A percentile compares a stretch with the other conserved stretches of the same genome.
Evolutionary conservation across 2,113 vertebrate genomes (phyloP).

Genomic region (Phodopus roborovskii): DNA sequence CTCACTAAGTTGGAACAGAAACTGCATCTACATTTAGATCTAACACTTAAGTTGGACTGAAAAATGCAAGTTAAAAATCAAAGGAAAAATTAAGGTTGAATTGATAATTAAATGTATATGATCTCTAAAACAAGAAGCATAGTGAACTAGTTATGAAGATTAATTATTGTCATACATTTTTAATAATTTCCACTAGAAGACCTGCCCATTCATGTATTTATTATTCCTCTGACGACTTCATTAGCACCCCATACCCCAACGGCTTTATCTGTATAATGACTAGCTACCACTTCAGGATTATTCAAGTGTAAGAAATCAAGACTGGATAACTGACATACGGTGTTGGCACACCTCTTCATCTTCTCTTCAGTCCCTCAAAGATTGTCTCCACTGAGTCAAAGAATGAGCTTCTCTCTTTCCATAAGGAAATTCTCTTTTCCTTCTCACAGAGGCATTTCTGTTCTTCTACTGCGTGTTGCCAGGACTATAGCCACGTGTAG

Average conservation of each 20-base stretch:
- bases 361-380: not conserved
- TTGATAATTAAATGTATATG: not conserved
- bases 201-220: not conserved
- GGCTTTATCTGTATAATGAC: not conserved
- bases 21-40: not conserved
- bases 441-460: not conserved
- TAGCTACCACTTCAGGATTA: not conserved
- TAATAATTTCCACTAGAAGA: not conserved
- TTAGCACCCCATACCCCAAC: not conserved
- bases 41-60: not conserved
- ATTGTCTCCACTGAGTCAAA: not conserved
- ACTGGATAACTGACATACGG: not conserved
- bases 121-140: not conserved
- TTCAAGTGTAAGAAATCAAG: not conserved
- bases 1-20: not conserved
- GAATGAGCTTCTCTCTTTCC: not conserved
- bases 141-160: not conserved
- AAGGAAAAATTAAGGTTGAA: conserved; percentile 19
- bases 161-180: not conserved
- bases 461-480: not conserved
- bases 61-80: conserved; percentile 40
- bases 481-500: not conserved
- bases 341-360: not conserved
- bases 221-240: not conserved
- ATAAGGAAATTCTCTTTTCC: not conserved